Percentiles rank a stretch among this genome's conserved stretches.
Evolutionary conservation across 2,888 invertebrate species (phyloP).

Genomic region (Clistopyga incitator): DNA sequence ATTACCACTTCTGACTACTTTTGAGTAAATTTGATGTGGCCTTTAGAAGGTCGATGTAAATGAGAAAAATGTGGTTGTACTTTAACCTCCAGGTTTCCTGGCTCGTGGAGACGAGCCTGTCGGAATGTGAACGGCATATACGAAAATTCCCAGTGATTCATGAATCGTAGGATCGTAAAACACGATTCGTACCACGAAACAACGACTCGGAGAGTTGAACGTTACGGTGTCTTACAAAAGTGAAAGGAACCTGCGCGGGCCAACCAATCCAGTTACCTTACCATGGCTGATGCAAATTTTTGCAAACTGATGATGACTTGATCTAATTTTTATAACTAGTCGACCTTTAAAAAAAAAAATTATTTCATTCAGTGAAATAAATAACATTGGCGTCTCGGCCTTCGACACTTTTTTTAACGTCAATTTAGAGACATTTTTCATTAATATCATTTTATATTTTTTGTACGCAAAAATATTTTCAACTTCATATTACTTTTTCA

Average conservation of each 20-base stretch:
- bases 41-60: no score
- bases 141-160: conserved; percentile 5
- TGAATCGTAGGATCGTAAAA: not conserved
- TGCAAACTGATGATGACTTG: not conserved
- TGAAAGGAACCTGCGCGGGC: not conserved
- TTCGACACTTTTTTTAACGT: no score
- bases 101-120: not conserved
- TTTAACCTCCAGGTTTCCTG: not conserved
- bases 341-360: no score
- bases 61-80: no score
- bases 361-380: no score
- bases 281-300: not conserved
- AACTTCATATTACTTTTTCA: no score
- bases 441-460: no score
- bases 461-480: no score
- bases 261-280: not conserved
- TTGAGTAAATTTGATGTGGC: no score
- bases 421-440: no score
- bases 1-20: no score
- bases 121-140: not conserved
- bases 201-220: not conserved
- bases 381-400: no score
- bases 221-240: not conserved
- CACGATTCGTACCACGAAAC: not conserved
- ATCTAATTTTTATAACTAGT: not conserved